Percentiles rank a stretch among this genome's conserved stretches.
These are phyloP conservation scores for Peromyscus nudipes DNA, from an alignment of 2,797 vertebrate genomes.

Conservation along the genomic window DNA sequence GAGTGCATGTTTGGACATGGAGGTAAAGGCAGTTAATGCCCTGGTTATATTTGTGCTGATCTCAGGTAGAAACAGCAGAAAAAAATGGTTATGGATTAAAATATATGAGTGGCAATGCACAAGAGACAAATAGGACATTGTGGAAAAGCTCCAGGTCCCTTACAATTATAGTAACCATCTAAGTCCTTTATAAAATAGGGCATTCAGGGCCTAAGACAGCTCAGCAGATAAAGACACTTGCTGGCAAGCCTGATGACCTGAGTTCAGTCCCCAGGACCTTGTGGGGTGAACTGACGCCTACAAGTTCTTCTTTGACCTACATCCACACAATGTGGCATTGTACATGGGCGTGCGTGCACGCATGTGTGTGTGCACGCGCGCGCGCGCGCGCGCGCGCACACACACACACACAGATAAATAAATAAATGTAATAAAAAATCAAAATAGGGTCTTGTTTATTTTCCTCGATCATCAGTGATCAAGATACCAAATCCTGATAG, in stretches of 20 bases:
- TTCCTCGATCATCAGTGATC: not conserved
- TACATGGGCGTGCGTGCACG: too few relatives aligned
- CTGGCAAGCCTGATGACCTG: not conserved
- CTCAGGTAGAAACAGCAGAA: not conserved
- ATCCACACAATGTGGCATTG: not conserved
- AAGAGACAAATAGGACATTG: not conserved
- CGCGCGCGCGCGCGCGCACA: too few relatives aligned
- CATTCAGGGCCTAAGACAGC: not conserved
- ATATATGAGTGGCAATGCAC: not conserved
- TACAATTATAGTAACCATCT: not conserved
- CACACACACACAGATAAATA: not conserved
- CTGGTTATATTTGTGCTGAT: slow-evolving; percentile 44
- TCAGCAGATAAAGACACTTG: not conserved
- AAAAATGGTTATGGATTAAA: slow-evolving; percentile 39
- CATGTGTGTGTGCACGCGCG: too few relatives aligned
- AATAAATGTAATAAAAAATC: not conserved
- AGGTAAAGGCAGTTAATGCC: slow-evolving; percentile 16
- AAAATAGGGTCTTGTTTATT: not conserved
- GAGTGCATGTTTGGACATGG: slow-evolving; percentile 11
- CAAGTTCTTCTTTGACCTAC: not conserved
- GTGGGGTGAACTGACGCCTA: not conserved
- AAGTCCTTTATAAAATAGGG: not conserved
- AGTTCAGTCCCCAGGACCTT: not conserved
- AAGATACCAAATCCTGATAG: not conserved
- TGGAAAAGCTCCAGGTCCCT: not conserved